Evolutionary conservation across 2,797 vertebrate genomes (phyloP).

Genomic region (Sandelia bainsii): DNA sequence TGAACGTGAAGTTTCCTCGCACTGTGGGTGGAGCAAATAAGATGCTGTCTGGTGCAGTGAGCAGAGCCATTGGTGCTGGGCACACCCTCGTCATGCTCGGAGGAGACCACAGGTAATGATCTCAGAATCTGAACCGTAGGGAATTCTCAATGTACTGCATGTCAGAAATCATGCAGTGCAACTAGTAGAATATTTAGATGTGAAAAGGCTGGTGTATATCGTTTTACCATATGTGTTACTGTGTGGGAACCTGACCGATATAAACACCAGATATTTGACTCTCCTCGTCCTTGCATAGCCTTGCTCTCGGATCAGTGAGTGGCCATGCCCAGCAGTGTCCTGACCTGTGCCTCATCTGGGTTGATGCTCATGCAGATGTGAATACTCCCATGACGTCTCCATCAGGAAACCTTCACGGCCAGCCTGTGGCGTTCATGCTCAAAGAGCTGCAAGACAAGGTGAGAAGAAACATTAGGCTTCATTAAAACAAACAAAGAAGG

Average conservation of each 20-base stretch:
- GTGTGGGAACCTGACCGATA: background rate
- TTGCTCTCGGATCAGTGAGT: slow-evolving; percentile 93
- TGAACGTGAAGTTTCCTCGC: slow-evolving; percentile 90
- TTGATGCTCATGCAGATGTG: slow-evolving; percentile 96
- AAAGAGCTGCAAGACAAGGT: slow-evolving; percentile 97
- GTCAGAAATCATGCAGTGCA: background rate
- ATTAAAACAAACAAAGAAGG: background rate
- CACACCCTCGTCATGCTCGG: slow-evolving; percentile 94
- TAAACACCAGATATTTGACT: background rate
- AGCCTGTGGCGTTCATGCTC: slow-evolving; percentile 94
- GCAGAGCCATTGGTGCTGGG: slow-evolving; percentile 88
- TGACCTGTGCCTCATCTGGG: slow-evolving; percentile 95
- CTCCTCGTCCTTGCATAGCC: slow-evolving; percentile 78
- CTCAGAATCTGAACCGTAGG: background rate
- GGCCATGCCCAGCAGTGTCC: slow-evolving; percentile 92
- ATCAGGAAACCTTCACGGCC: slow-evolving; percentile 95
- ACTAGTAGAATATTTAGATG: background rate
- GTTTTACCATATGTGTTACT: background rate
- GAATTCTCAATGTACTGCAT: background rate
- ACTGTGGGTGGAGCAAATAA: slow-evolving; percentile 92
- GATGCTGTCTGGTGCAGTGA: slow-evolving; percentile 88
- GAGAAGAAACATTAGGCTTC: slow-evolving; percentile 23
- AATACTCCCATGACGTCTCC: slow-evolving; percentile 93
- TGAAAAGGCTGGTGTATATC: background rate
- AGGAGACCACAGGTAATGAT: slow-evolving; percentile 95